Percentiles rank a stretch among this genome's conserved stretches.
phyloP scores from a whole-genome alignment of 2,113 vertebrate species.

The Setophaga petechia region DNA sequence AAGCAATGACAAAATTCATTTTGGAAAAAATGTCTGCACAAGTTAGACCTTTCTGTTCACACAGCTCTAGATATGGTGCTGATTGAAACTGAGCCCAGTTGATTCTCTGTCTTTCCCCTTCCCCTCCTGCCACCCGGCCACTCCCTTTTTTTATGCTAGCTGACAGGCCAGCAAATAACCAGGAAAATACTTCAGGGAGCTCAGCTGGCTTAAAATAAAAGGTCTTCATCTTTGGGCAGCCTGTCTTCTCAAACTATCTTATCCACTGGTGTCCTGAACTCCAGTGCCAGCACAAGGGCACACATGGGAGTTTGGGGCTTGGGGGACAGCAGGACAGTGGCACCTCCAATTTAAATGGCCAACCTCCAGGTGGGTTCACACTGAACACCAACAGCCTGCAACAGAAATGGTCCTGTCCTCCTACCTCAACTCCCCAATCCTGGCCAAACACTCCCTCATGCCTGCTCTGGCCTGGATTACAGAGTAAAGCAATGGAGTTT shows the following conservation, averaged over 20 bases:
- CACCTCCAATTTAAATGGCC: neutral
- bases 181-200: neutral
- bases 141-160: neutral
- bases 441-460: neutral
- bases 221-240: neutral
- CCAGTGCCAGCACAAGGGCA: neutral
- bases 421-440: too few species aligned
- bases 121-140: neutral
- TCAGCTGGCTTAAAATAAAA: neutral
- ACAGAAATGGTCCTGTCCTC: neutral
- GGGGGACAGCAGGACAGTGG: neutral
- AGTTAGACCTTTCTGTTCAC: neutral
- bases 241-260: neutral
- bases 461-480: neutral
- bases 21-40: neutral
- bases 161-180: neutral
- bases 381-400: neutral
- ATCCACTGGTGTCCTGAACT: neutral
- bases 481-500: accelerated
- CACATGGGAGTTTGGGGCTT: neutral
- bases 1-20: neutral
- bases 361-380: neutral
- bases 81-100: neutral
- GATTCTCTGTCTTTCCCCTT: neutral
- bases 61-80: neutral